Base-by-base conservation (phyloP, 2,888 invertebrate species). In the Polyommatus iphigenia region DNA sequence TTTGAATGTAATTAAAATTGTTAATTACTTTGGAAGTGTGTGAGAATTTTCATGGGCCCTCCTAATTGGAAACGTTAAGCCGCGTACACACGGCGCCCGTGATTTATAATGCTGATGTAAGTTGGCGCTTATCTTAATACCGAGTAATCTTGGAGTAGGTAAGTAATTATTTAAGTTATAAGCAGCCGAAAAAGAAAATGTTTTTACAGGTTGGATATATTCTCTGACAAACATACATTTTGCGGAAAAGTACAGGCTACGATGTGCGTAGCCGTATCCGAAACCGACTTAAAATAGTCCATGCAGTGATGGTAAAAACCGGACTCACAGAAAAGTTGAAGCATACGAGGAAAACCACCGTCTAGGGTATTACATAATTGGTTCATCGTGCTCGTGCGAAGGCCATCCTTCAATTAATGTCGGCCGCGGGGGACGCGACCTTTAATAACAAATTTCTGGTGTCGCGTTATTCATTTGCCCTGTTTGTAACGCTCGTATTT, bases 21-120 rank as follows among this genome's bases (percentile, higher is more conserved):
- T 75, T 75, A 75, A 75, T 75, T 41, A 75, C 77, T 76, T 76
- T 80, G 83, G 81, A 83, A 83, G 79, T 82, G 81, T 79, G 81
- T 81, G 54, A 75, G 75, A 75, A 75, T 54, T 75, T 75, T 75
- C 75, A 29, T 54, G 29, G 75, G 75, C 75, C 75, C 29, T 75
- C 15, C 46, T 75, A 75, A 75, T 75, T 75, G 50, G 75, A 54
- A 75, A 75, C 50, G 50, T 75, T 54, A 75, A 50, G 75, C 75
- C 15, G 7, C 20, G 75, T 75, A 29, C 67, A 67, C 67, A 67
- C 29, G 67, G 67, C 20, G 67, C 29, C 15, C 29, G 62, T 67
- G 67, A 67, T 67, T 67, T 67, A 50, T 75, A 54, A 67, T 20
- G 41, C 18, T 41, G 36, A 72, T 72, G 72, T 72, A 36, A 41